Evolutionary conservation across 2,113 vertebrate genomes (phyloP).

Genomic region (Trichechus manatus): DNA sequence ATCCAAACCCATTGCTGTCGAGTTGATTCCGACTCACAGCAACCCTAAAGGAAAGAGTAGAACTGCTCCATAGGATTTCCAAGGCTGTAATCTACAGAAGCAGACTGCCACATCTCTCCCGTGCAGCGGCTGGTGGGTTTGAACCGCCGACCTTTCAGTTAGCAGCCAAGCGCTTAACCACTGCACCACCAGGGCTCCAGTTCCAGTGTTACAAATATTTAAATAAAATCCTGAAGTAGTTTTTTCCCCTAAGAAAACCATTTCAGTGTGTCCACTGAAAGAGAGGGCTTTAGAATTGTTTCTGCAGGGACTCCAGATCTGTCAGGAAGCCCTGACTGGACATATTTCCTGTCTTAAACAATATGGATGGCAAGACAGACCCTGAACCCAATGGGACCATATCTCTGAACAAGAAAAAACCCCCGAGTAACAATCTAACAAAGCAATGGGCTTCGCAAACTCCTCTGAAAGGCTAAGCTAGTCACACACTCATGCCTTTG

Average conservation of each 20-base stretch:
- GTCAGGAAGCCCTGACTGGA: neutral
- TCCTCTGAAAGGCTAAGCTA: neutral
- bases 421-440: neutral
- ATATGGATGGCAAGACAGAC: neutral
- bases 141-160: neutral
- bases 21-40: neutral
- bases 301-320: neutral
- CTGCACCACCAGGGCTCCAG: neutral
- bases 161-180: neutral
- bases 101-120: neutral
- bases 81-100: neutral
- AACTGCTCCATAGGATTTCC: neutral
- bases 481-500: neutral
- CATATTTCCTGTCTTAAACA: neutral
- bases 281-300: too few species aligned
- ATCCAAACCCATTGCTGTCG: neutral
- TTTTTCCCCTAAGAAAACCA: neutral
- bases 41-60: neutral
- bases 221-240: neutral
- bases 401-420: neutral
- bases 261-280: neutral
- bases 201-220: neutral
- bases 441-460: neutral
- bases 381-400: too few species aligned
- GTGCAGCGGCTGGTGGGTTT: neutral